These are phyloP conservation scores for Perithous albicinctus DNA, from an alignment of 2,888 invertebrate species.

Conservation along the genomic window DNA sequence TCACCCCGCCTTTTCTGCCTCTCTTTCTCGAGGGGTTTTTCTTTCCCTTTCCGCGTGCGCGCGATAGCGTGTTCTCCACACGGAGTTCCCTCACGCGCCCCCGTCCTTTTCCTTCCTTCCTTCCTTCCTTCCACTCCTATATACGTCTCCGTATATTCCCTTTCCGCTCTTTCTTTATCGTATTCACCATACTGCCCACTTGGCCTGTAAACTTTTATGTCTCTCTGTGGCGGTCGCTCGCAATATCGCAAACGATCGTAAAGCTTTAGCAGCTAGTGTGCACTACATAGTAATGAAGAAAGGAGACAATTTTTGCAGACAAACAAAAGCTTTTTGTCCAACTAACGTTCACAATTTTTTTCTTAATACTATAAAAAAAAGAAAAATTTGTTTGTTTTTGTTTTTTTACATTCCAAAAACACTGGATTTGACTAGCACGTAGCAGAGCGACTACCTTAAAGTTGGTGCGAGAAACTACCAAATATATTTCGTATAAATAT, in stretches of 20 bases:
- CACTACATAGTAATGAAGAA: too few species aligned
- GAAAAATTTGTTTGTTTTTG: too few species aligned
- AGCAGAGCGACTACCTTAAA: too few species aligned
- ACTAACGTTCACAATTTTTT: too few species aligned
- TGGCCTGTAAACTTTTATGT: slow-evolving; percentile 43
- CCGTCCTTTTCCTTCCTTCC: slow-evolving; percentile 23
- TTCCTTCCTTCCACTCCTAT: slow-evolving; percentile 6
- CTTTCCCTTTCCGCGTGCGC: slow-evolving; percentile 37
- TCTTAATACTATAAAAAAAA: too few species aligned
- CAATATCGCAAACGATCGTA: slow-evolving; percentile 36
- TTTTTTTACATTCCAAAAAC: too few species aligned
- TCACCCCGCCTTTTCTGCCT: slow-evolving; percentile 18
- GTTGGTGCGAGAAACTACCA: too few species aligned
- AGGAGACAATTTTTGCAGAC: too few species aligned
- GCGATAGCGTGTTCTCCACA: slow-evolving; percentile 6
- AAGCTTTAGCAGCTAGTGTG: too few species aligned
- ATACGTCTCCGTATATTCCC: not conserved
- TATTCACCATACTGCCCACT: slow-evolving; percentile 6
- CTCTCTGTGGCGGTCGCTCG: not conserved
- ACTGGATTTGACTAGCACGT: too few species aligned
- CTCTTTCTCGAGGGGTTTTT: slow-evolving; percentile 40
- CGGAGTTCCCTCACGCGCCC: slow-evolving; percentile 7
- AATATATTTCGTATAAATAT: too few species aligned
- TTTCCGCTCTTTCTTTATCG: not conserved
- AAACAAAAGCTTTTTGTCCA: too few species aligned